Base-by-base conservation (phyloP, 2,797 vertebrate species). In the Coluber constrictor region DNA sequence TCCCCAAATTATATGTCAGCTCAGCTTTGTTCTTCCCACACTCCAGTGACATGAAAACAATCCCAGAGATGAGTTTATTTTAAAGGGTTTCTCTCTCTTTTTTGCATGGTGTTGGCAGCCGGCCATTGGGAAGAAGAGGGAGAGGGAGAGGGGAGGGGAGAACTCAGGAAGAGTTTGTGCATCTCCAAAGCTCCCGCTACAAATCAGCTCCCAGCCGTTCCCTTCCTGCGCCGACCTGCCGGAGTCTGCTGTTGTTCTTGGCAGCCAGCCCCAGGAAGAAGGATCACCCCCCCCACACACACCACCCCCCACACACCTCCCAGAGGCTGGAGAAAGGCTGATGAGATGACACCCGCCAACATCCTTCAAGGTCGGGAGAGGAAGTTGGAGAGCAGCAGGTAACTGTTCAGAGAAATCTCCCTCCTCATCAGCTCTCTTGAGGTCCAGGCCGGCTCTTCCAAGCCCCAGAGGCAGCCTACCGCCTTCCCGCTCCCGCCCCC, bases 181-280 rank as follows among this genome's bases (percentile, higher is more conserved):
- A 96, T 98, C 98, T 96, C 94, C 8, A 97, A 97, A 95, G 94
- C 97, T 97, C 97, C 97, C 97, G 97, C 98, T 98, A 98, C 98
- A 98, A 98, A 98, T 98, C 98, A 98, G 98, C 97, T 97, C 98
- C 98, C 98, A 98, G 98, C 98, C 98, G 94, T 97, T 97, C 97
- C 97, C 97, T 98, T 98, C 98, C 98, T 98, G 98, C 98, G 98
- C 98, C 98, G 98, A 99, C 98, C 98, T 98, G 98, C 98, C 98
- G 98, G 98, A 99, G 98, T 98, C 98, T 97, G 97, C 98, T 98
- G 98, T 98, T 99, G 97, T 98, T 98, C 97, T 98, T 99, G 98
- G 98, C 98, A 92, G 97, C 95, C 95, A 96, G 98, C 98, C 98
- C 96, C 95, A 97, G 98, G 98, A 98, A 98, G 97, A 93, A 96